Base-by-base conservation (phyloP, 2,888 invertebrate genomes). In the Eustalomyia histrio region DNA sequence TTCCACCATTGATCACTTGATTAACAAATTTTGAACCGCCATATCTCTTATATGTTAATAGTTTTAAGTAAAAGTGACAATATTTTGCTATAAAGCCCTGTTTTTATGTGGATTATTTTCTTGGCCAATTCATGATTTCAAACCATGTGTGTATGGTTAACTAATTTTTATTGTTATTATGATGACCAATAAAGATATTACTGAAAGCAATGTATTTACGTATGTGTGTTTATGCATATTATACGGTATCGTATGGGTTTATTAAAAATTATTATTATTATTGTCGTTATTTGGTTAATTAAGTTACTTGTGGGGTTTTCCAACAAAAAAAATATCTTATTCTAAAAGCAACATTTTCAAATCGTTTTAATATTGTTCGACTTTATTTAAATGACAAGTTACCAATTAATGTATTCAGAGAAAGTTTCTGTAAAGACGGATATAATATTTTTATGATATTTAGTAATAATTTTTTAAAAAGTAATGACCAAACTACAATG, bases 121-220 rank as follows among this genome's bases (percentile, higher is more conserved):
- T n/a, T n/a, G n/a, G n/a, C n/a, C n/a, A n/a, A n/a, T n/a, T n/a
- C n/a, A n/a, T n/a, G n/a, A n/a, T n/a, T n/a, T n/a, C n/a, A n/a
- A n/a, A n/a, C n/a, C n/a, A n/a, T n/a, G 14, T 39, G 21, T 33
- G 10, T 43, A 29, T 69, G 43, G 10, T 55, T 39, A 18, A 18
- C 55, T 64, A 64, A 39, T 73, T 80, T 76, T 43, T 58, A 67
- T 63, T 21, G 52, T 73, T 73, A 33, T 69, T 64, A 69, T 71
- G 61, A 75, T 80, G 71, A 17, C 29, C 74, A 74, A 81, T 78
- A 76, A 64, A 76, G 64, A 57, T 81, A 81, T 74, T 76, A 74
- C 69, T 61, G 17, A 72, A 52, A 72, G 14, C 29, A 16, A 6
- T 35, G 35, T 60, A 29, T 29, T 29, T 61, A 35, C n/a, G n/a